These are phyloP conservation scores for Pyralis farinalis DNA, from an alignment of 2,888 invertebrate genomes.

Conservation along the genomic window DNA sequence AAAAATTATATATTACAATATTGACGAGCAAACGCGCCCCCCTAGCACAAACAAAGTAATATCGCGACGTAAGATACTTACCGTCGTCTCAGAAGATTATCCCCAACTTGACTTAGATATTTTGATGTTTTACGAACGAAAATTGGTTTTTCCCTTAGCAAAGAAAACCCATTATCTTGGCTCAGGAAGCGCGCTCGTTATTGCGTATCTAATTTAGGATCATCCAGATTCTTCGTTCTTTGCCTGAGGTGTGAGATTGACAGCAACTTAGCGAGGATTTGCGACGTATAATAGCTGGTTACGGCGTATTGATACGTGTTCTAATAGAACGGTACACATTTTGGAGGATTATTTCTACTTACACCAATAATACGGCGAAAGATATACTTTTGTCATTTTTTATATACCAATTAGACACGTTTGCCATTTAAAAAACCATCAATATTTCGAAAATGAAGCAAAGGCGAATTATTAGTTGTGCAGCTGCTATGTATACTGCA, in stretches of 20 bases:
- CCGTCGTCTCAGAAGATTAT: constrained; percentile 51
- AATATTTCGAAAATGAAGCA: too few relatives aligned
- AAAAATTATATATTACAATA: constrained; percentile 14
- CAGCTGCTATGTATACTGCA: too few relatives aligned
- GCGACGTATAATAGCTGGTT: constrained; percentile 40
- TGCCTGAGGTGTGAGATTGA: constrained; percentile 55
- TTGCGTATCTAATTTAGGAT: constrained; percentile 64
- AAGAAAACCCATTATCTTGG: constrained; percentile 60
- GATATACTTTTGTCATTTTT: too few relatives aligned
- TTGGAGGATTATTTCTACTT: too few relatives aligned
- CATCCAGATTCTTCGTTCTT: constrained; percentile 53
- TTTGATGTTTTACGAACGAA: constrained; percentile 61
- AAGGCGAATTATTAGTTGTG: too few relatives aligned
- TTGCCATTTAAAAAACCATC: too few relatives aligned
- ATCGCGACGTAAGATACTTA: constrained; percentile 52
- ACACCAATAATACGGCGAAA: too few relatives aligned
- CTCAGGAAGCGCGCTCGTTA: constrained; percentile 50
- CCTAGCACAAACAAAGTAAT: constrained; percentile 45
- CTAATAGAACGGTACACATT: constrained; percentile 9
- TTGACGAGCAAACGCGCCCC: constrained; percentile 19
- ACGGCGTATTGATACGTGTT: constrained; percentile 29
- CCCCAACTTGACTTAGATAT: constrained; percentile 62
- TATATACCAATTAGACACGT: too few relatives aligned
- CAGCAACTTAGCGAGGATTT: constrained; percentile 47
- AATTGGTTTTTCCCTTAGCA: constrained; percentile 64